Base-by-base conservation (phyloP, 2,888 invertebrate genomes). In the Augochlorella aurata region DNA sequence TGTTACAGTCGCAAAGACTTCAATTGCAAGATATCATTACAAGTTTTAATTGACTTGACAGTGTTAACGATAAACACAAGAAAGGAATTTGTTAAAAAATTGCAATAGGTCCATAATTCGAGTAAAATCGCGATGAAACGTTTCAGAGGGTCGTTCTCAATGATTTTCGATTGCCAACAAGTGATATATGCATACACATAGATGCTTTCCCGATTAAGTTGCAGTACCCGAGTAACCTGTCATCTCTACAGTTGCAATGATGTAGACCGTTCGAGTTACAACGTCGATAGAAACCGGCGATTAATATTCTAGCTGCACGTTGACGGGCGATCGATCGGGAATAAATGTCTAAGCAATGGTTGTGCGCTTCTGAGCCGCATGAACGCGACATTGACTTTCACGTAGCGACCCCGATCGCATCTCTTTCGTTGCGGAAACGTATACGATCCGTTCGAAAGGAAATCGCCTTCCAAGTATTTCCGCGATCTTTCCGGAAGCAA, bases 271-370 rank as follows among this genome's bases (percentile, higher is more conserved):
- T 16, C 5, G 69, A 61, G 24, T 54, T 68, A 68, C 63, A 77
- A 70, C 47, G 69, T 52, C 52, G 61, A 44, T 79, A 24, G 68
- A 50, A 69, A 68, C 68, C 38, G 2, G 38, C 18, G 79, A 79
- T 79, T 69, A 70, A 79, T 69, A 79, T 77, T 76, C 79, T 45
- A 38, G 21, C 71, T 67, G 47, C 72, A 47, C 49, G 50, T 50
- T 73, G 63, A 73, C 63, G 65, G 45, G 38, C 74, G 72, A 70
- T 74, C 70, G 69, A 29, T 74, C 52, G 58, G 16, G 70, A 70
- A 74, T 69, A 89, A 79, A 58, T 89, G 89, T 89, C 86, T 86
- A 79, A 79, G 84, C 69, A 81, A 76, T 73, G 78, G 84, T 82
- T 83, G 85, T 86, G 85, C 83, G 85, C 79, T 61, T 66, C 67